A percentile compares a stretch with the other conserved stretches of the same genome.
Evolutionary conservation across 1,140 invertebrate genomes (phyloP).

Genomic region (Drosophila littoralis): DNA sequence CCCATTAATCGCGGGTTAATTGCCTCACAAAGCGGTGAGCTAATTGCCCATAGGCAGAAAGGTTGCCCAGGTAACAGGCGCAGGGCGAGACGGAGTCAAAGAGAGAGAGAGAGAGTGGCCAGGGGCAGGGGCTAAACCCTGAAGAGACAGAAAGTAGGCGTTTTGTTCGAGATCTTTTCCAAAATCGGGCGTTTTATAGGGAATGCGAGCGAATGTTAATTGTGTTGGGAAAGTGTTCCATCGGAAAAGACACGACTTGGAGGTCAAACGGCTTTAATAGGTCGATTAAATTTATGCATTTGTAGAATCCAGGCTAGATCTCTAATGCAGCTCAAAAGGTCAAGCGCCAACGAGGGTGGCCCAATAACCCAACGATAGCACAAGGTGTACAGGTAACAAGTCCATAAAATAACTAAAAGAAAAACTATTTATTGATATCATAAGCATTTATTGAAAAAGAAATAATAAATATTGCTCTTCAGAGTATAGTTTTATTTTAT

Average conservation of each 20-base stretch:
- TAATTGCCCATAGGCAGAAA: constrained; percentile 65
- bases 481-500: too few relatives aligned
- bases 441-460: too few relatives aligned
- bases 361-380: too few relatives aligned
- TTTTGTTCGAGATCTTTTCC: constrained; percentile 19
- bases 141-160: constrained; percentile 24
- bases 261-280: background rate
- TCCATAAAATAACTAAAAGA: too few relatives aligned
- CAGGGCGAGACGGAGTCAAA: background rate
- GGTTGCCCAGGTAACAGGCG: constrained; percentile 40
- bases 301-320: background rate
- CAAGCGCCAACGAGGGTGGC: too few relatives aligned
- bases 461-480: too few relatives aligned
- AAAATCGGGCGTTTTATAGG: background rate
- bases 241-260: background rate
- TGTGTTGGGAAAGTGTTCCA: background rate
- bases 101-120: background rate
- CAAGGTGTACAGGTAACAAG: too few relatives aligned
- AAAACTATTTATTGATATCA: too few relatives aligned
- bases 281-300: background rate
- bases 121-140: constrained; percentile 8
- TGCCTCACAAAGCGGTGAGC: constrained; percentile 77
- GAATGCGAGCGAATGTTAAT: constrained; percentile 1
- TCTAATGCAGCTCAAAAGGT: too few relatives aligned
- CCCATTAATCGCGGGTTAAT: constrained; percentile 79